Conservation (phyloP, 2,888 invertebrate species). For the Brachyopa scutellaris region DNA sequence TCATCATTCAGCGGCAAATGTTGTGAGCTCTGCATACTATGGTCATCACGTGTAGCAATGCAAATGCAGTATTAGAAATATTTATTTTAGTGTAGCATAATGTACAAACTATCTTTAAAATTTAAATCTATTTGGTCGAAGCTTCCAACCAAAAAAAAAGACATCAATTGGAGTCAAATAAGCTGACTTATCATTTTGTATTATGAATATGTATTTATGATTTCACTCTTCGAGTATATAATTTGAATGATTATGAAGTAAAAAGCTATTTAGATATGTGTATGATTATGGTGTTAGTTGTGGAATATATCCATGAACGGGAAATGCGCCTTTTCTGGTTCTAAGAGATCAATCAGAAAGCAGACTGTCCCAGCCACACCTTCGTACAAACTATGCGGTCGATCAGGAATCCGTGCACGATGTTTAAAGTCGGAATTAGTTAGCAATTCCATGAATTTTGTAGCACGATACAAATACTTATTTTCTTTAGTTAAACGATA, state of each 20-base stretch:
- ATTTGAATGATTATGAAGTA: slow-evolving; percentile 34
- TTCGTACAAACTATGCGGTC: slow-evolving; percentile 91
- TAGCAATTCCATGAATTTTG: slow-evolving; percentile 90
- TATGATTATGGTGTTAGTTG: slow-evolving; percentile 33
- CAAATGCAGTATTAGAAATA: slow-evolving; percentile 30
- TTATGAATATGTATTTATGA: slow-evolving; percentile 39
- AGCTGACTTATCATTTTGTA: slow-evolving; percentile 43
- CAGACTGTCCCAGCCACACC: slow-evolving; percentile 94
- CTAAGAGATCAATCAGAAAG: slow-evolving; percentile 89
- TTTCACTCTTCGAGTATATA: slow-evolving; percentile 56
- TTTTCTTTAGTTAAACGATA: slow-evolving; percentile 88
- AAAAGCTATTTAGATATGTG: slow-evolving; percentile 32
- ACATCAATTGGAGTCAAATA: slow-evolving; percentile 31
- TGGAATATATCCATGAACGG: slow-evolving; percentile 90
- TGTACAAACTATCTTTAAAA: slow-evolving; percentile 57
- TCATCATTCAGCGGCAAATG: slow-evolving; percentile 42
- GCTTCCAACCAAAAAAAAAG: neutral
- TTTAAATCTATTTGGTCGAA: slow-evolving; percentile 25
- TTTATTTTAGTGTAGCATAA: slow-evolving; percentile 63
- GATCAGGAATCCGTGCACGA: slow-evolving; percentile 89
- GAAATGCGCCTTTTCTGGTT: slow-evolving; percentile 89
- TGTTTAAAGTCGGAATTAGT: slow-evolving; percentile 85
- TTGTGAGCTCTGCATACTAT: slow-evolving; percentile 36
- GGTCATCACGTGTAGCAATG: slow-evolving; percentile 54
- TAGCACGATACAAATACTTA: slow-evolving; percentile 88